Evolutionary conservation across 1,140 invertebrate genomes (phyloP), one percentile per base, ranked within the genome.

Genomic region (Mesaphorura yosii): DNA sequence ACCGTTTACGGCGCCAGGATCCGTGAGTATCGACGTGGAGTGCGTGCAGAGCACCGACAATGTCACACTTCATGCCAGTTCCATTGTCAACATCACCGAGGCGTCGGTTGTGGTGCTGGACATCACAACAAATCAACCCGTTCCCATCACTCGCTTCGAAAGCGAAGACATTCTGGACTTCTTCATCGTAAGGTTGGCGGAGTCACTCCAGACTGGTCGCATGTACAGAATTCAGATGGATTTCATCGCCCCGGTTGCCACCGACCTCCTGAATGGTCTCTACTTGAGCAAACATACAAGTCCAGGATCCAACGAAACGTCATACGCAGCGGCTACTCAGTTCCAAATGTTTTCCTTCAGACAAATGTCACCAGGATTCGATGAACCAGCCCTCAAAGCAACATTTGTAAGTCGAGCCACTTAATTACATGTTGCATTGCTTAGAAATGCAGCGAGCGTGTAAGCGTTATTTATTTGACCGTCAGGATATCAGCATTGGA

Each of bases 321-420:
- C 34, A 20, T 25, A 48, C 37, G 20, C 31, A 25, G 46, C 46
- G 3, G 28, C 46, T 6, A 48, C 46, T 4, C 46, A 48, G 22
- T 28, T 28, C 19, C 25, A 48, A n/a, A n/a, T n/a, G n/a, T n/a
- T n/a, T n/a, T n/a, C n/a, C n/a, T n/a, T n/a, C n/a, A n/a, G n/a
- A n/a, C n/a, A n/a, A n/a, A n/a, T n/a, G n/a, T n/a, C n/a, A 67
- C 91, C 91, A 0, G 93, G 88, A 66, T 90, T 93, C 68, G 90
- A 95, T 67, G 87, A 94, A 65, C 88, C 91, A 0, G 75, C 71
- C 1, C 78, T 86, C 55, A 95, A 94, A 72, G 76, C 78, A 0
- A 78, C 77, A 1, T 81, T 83, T 62, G n/a, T n/a, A n/a, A n/a
- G n/a, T n/a, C n/a, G n/a, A n/a, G n/a, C n/a, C n/a, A n/a, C n/a